Evolutionary conservation across 2,797 vertebrate genomes (phyloP), one percentile per base, ranked within the genome.

Genomic region (Sarcoramphus papa): DNA sequence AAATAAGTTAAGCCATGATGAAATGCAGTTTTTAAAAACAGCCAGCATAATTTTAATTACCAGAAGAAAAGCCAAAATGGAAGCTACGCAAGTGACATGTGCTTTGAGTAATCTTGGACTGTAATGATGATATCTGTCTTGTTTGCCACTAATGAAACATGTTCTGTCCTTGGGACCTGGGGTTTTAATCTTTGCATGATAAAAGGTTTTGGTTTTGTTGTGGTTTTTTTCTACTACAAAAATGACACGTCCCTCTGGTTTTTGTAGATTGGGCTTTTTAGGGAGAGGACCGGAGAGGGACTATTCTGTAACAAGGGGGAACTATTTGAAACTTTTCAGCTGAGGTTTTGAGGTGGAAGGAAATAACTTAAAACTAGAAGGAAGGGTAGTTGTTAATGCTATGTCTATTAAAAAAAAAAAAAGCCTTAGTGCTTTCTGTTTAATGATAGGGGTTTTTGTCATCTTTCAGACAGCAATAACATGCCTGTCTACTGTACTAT

Each of bases 401-500:
- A 0, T 33, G 16, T 54, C 30, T 64, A 1, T 63, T 80, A 9
- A 20, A 40, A 70, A 28, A 31, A 83, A 25, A 40, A 45, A 63
- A 53, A 10, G 2, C 8, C 12, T 51, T 54, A 27, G 10, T 93
- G 24, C 37, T 88, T 87, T 85, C 56, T 74, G 54, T 64, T 80
- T 83, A 87, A 69, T 91, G 37, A 70, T 57, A 12, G 18, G 5
- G 2, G 1, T 5, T 82, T 85, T 91, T 93, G 14, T 86, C 53
- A 9, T 76, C 88, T 97, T 98, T 89, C 97, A 99, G 99, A 99
- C 99, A 45, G 99, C 99, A 35, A 99, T 99, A 98, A 99, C 99
- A 35, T 99, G 99, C 97, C 98, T 99, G 94, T 99, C 99, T 91
- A 99, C 99, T 85, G 99, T 99, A 89, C 98, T 99, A 78, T 99